Percentiles rank a stretch among this genome's conserved stretches.
Conservation (phyloP, 2,888 invertebrate species). For the Callimorpha dominula region DNA sequence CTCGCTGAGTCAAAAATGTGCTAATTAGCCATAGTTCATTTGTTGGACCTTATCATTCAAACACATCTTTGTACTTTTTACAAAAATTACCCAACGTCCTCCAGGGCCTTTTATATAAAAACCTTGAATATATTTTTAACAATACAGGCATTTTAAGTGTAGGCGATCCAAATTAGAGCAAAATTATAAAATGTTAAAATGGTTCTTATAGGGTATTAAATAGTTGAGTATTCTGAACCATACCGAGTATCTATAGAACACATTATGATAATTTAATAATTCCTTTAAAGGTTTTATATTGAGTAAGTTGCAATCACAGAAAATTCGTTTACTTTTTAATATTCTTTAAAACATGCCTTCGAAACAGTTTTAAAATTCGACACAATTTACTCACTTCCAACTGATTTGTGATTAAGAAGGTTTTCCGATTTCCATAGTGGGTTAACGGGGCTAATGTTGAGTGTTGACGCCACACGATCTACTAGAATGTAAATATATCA, state of each 20-base stretch:
- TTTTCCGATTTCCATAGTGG: slow-evolving; percentile 52
- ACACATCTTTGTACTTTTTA: slow-evolving; percentile 35
- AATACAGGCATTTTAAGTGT: slow-evolving; percentile 29
- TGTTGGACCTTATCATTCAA: slow-evolving; percentile 41
- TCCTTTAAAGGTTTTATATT: slow-evolving; percentile 18
- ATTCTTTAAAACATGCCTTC: background rate
- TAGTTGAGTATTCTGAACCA: background rate
- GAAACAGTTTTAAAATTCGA: background rate
- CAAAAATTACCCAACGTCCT: slow-evolving; percentile 40
- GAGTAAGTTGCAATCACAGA: slow-evolving; percentile 1
- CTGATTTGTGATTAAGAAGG: slow-evolving; percentile 38
- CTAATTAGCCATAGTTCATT: slow-evolving; percentile 50
- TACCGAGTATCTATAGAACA: slow-evolving; percentile 11
- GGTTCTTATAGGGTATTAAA: too few species aligned
- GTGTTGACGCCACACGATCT: slow-evolving; percentile 53
- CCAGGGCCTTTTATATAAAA: slow-evolving; percentile 39
- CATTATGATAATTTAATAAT: slow-evolving; percentile 18
- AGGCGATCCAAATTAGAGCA: slow-evolving; percentile 40
- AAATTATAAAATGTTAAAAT: slow-evolving; percentile 8
- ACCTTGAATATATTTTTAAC: slow-evolving; percentile 47
- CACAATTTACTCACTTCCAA: slow-evolving; percentile 31
- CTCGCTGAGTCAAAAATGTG: slow-evolving; percentile 49
- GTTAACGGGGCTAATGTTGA: slow-evolving; percentile 59
- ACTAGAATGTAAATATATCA: slow-evolving; percentile 56
- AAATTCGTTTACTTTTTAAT: slow-evolving; percentile 12